Evolutionary conservation across 37 sponge, comb jelly and placozoan genomes (phyloP).

Genomic region (Halichondria panicea): DNA sequence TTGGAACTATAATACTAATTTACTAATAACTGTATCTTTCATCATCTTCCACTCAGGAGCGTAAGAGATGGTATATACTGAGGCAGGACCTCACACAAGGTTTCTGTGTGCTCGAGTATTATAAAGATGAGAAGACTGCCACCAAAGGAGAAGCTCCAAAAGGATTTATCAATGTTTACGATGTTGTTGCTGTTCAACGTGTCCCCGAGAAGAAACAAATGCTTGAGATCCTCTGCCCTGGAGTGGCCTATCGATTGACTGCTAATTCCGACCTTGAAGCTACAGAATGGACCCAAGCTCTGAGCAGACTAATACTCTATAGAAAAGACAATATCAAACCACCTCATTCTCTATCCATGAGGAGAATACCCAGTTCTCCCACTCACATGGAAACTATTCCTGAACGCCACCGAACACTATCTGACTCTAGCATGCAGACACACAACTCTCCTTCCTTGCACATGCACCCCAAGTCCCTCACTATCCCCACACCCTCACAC

Average conservation of each 20-base stretch:
- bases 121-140: conserved; percentile 80
- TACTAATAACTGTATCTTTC: neutral
- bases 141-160: conserved; percentile 65
- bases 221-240: conserved; percentile 84
- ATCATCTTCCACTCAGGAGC: conserved; percentile 38
- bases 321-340: conserved; percentile 51
- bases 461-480: neutral
- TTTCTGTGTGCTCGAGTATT: conserved; percentile 62
- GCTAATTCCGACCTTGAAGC: conserved; percentile 77
- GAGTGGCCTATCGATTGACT: conserved; percentile 62
- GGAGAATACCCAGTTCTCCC: neutral
- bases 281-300: conserved; percentile 64
- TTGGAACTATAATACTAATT: too few relatives aligned
- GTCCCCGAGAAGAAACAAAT: conserved; percentile 66
- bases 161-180: conserved; percentile 60
- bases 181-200: conserved; percentile 65
- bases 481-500: conserved; percentile 4
- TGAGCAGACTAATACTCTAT: conserved; percentile 48
- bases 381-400: neutral
- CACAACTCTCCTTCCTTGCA: neutral
- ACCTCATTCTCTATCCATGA: conserved; percentile 11
- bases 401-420: conserved; percentile 4
- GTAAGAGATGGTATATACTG: conserved; percentile 76
- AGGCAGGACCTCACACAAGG: conserved; percentile 34
- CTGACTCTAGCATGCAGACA: neutral